These are phyloP conservation scores for Drosophila paulistorum DNA, from an alignment of 1,140 invertebrate genomes.

Conservation along the genomic window DNA sequence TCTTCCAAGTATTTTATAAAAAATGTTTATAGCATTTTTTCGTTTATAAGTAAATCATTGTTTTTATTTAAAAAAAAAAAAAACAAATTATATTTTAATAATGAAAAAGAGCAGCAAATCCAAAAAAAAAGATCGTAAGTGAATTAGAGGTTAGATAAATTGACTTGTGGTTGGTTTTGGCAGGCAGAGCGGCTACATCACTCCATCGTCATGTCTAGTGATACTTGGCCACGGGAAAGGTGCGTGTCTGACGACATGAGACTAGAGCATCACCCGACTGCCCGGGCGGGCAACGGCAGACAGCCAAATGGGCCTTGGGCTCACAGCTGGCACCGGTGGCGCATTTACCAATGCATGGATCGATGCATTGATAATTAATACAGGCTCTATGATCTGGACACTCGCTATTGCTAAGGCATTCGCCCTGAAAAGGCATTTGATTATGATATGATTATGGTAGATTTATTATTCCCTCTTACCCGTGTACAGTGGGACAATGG, in stretches of 20 bases:
- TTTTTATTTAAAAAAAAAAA: neutral
- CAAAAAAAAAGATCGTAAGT: constrained; percentile 8
- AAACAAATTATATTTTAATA: neutral
- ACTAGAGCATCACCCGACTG: constrained; percentile 89
- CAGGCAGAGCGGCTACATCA: constrained; percentile 61
- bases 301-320: constrained; percentile 87
- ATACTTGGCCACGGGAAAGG: constrained; percentile 80
- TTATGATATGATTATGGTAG: too few species aligned
- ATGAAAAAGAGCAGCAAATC: constrained; percentile 17
- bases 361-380: constrained; percentile 89
- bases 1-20: too few species aligned
- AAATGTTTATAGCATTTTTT: too few species aligned
- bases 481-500: constrained; percentile 88
- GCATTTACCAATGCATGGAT: constrained; percentile 91
- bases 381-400: constrained; percentile 89
- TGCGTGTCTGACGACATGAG: constrained; percentile 77
- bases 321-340: constrained; percentile 85
- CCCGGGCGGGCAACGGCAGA: constrained; percentile 92
- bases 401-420: constrained; percentile 89
- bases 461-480: constrained; percentile 63
- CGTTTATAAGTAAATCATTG: constrained; percentile 3
- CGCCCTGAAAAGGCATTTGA: constrained; percentile 84
- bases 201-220: constrained; percentile 45
- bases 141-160: constrained; percentile 14
- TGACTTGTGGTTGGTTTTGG: constrained; percentile 31